Evolutionary conservation across 2,113 vertebrate genomes (phyloP).

Genomic region (Sclerurus mexicanus): DNA sequence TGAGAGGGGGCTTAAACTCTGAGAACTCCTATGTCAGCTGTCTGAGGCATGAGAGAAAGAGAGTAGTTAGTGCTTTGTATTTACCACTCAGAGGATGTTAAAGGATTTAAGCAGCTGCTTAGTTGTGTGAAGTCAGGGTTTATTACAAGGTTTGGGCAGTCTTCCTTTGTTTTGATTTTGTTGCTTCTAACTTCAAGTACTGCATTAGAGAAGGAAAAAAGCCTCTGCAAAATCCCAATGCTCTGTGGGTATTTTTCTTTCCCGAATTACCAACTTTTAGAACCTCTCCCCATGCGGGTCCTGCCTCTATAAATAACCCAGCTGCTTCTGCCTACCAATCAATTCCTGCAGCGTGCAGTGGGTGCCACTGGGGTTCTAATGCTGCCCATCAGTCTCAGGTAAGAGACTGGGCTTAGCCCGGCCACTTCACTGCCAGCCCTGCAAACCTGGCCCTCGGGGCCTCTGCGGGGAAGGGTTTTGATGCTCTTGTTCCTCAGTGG

Average conservation of each 20-base stretch:
- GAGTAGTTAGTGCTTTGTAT: neutral
- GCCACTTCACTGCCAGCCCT: neutral
- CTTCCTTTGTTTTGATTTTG: neutral
- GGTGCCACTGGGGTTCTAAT: neutral
- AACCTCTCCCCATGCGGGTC: neutral
- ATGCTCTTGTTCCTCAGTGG: neutral
- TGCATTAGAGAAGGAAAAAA: neutral
- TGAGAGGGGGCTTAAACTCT: neutral
- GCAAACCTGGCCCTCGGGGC: fast-evolving
- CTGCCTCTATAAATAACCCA: neutral
- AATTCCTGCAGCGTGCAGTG: fast-evolving
- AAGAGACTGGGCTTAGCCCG: neutral
- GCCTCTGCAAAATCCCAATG: neutral
- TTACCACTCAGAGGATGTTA: neutral
- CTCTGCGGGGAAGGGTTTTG: neutral
- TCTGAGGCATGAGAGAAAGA: neutral
- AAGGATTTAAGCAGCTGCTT: neutral
- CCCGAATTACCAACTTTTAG: neutral
- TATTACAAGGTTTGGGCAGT: neutral
- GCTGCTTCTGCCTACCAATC: neutral
- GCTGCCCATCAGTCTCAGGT: fast-evolving
- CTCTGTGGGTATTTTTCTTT: neutral
- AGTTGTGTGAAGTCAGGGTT: neutral
- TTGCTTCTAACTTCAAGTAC: neutral
- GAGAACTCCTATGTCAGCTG: too few species aligned